Evolutionary conservation across 1,140 invertebrate genomes (phyloP), one percentile per base, ranked within the genome.

Genomic region (Heliconius hewitsoni): DNA sequence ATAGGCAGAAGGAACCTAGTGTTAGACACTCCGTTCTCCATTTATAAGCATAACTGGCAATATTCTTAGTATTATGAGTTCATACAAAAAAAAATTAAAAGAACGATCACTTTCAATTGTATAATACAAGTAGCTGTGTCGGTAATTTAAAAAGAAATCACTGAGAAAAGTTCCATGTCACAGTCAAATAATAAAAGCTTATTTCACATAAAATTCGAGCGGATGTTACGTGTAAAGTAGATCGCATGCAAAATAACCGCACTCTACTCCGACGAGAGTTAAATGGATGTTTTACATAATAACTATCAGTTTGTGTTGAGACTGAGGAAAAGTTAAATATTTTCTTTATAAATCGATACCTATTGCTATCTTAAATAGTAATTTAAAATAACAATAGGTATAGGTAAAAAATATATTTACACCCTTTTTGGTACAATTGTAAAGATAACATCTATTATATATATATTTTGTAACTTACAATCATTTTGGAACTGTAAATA

Each of bases 281-380:
- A 85, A 85, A 85, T 84, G 81, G 81, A 77, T 78, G 78, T 80
- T 85, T 85, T 85, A 85, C 80, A 83, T 84, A 85, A 85, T 83
- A 81, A 79, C 78, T 76, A 80, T 82, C 80, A 76, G 71, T 76
- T 80, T 80, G 66, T 37, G 34, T 37, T 37, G 34, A 37, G 34
- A 37, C 6, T 37, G 4, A 6, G 34, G 30, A 34, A 34, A 34
- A 34, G 30, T 34, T 34, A 34, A 34, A 34, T 34, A 34, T 34
- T 34, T 34, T 34, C 30, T 2, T 34, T 34, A 34, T 34, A 3
- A 34, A 34, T 34, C 30, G 30, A 34, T 3, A 34, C 30, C 30
- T 34, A 34, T 34, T 34, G 30, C 30, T 34, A 34, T 34, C 2
- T 34, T 34, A 34, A 34, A 34, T 34, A 34, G 30, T 34, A 34